Base-by-base conservation (phyloP, 1,140 invertebrate species). In the Akabosia matsudoensis region DNA sequence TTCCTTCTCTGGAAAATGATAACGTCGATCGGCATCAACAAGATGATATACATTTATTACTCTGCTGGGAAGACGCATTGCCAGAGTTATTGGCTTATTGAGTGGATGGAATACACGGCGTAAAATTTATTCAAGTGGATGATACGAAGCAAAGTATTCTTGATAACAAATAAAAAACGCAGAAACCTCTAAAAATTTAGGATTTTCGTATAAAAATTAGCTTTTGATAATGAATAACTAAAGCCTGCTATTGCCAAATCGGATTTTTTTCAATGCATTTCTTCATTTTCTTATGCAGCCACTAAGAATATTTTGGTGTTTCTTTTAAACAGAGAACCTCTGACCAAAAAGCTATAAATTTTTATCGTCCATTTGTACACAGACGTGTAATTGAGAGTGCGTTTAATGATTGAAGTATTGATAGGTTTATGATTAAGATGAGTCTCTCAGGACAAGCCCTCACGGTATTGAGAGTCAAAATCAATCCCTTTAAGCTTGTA, bases 11-110 rank as follows among this genome's bases (percentile, higher is more conserved):
- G 22, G n/a, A 56, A 56, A 56, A 56, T n/a, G n/a, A n/a, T n/a
- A n/a, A 56, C 14, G 24, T 30, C 14, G 24, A 61, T 61, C 54
- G 13, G n/a, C 28, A 7, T 7, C 26, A 31, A 31, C 14, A 30
- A 22, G 61, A 67, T 67, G 61, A 67, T 67, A 31, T 67, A 67
- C 26, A 30, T 67, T 67, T 67, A 67, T 67, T 67, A 30, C 61
- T 31, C 7, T 67, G 28, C n/a, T 16, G 4, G n/a, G 10, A 13
- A 56, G 54, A 56, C 54, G 3, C 24, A 24, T 24, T 56, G 54
- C 54, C 24, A n/a, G 13, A n/a, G 54, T 7, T 16, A 16, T 10
- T 56, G 54, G 10, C 54, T 56, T 10, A 56, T 24, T 56, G 54
- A 24, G n/a, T 56, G 7, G 7, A 22, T 56, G n/a, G 10, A n/a